Base-by-base conservation (phyloP, 2,113 vertebrate species). In the Dicentrarchus labrax region DNA sequence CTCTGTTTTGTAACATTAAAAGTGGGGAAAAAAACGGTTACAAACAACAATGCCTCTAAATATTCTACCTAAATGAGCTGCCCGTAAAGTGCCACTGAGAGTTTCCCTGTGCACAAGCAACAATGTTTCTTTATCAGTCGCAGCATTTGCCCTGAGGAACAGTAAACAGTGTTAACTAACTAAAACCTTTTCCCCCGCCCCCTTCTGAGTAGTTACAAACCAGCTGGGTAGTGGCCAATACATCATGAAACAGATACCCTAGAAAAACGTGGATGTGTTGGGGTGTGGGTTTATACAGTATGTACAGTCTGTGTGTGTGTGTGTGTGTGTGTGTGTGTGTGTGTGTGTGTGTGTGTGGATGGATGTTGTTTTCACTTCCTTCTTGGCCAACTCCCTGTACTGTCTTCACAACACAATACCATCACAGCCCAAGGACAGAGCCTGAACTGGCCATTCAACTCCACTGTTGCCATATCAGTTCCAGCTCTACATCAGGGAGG, bases 151-250 rank as follows among this genome's bases (percentile, higher is more conserved):
- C 89, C 73, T 13, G 38, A 79, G 86, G 89, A 79, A 13, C 56
- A 7, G 67, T 88, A 88, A 90, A 86, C 87, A 80, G 80, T 50
- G 80, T 88, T 83, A 88, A 82, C 84, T 76, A 84, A 85, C 48
- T 70, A 69, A 65, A 78, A 61, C 72, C 69, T 17, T 74, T 61
- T 69, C 65, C 45, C 21, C 38, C 0, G 12, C 17, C 47, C n/a
- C 50, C 21, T 22, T 39, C 19, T 72, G 39, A 69, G 72, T 41
- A 54, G 4, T 47, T 78, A 75, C 75, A 76, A 72, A 85, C 76
- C 84, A 89, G 69, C 82, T 84, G 79, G 72, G 41, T n/a, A 73
- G 48, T 86, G 68, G 75, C 68, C 70, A 47, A 78, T 57, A 15
- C 70, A 30, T 72, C 39, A 50, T 67, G 79, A 85, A 81, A 87